phyloP scores from a whole-genome alignment of 2,888 invertebrate species.

The Xestoiulus laeticollis region DNA sequence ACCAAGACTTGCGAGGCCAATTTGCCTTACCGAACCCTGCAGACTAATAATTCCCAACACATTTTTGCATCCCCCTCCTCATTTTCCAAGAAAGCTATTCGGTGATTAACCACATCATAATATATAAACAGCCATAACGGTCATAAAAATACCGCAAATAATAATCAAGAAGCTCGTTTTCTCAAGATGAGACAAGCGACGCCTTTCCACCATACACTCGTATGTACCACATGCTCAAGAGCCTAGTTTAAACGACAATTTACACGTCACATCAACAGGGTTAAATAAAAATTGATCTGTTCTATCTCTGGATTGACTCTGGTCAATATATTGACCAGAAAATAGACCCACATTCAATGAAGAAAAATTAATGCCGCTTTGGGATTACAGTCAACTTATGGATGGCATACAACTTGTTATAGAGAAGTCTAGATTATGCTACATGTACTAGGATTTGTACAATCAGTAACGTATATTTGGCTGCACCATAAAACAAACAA shows the following conservation, averaged over 20 bases:
- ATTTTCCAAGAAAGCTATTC: slow-evolving; percentile 14
- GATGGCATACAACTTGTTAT: no score
- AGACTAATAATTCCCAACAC: slow-evolving; percentile 1
- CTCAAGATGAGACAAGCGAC: not conserved
- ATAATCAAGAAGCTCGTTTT: not conserved
- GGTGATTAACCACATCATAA: slow-evolving; percentile 39
- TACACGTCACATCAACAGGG: not conserved
- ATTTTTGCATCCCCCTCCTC: not conserved
- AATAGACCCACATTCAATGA: no score
- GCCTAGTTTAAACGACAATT: not conserved
- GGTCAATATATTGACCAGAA: no score
- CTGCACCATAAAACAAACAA: no score
- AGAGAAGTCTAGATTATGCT: no score
- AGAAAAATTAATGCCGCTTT: no score
- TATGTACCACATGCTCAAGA: not conserved
- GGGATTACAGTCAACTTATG: no score
- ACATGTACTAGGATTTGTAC: no score
- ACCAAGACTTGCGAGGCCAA: not conserved
- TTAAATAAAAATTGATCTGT: not conserved
- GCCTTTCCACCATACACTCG: not conserved
- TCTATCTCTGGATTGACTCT: no score
- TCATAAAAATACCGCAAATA: slow-evolving; percentile 34
- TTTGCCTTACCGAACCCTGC: not conserved
- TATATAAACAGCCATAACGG: slow-evolving; percentile 16
- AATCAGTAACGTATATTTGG: no score